Percentiles rank a stretch among this genome's conserved stretches.
Conservation (phyloP, 2,113 vertebrate genomes). For the Corvus cornix region DNA sequence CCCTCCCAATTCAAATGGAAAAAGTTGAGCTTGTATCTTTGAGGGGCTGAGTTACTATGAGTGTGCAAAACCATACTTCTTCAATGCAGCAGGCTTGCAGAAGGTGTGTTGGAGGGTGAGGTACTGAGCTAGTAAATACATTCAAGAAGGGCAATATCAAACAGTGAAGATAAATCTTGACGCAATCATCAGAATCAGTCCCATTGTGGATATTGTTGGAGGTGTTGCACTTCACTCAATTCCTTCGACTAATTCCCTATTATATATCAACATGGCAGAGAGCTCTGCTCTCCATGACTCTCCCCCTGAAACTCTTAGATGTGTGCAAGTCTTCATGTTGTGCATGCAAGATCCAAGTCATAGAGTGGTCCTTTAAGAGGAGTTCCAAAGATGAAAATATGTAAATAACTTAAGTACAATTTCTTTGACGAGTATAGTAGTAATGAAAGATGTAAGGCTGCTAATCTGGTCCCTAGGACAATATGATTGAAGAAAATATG, state of each 20-base stretch:
- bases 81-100: neutral
- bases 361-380: neutral
- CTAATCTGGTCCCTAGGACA: neutral
- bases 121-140: neutral
- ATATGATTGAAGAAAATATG: neutral
- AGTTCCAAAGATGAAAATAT: neutral
- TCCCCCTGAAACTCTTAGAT: neutral
- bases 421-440: neutral
- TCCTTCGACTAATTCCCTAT: neutral
- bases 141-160: neutral
- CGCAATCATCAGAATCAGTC: neutral
- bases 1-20: neutral
- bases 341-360: neutral
- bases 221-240: neutral
- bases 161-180: neutral
- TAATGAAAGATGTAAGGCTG: neutral
- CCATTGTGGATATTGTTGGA: neutral
- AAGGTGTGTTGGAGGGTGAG: neutral
- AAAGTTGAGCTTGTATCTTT: neutral
- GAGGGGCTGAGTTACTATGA: neutral
- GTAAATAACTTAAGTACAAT: neutral
- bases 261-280: neutral
- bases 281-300: neutral
- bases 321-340: neutral
- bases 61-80: neutral